Evolutionary conservation across 1,140 invertebrate genomes (phyloP).

Genomic region (Meloidogyne floridensis): DNA sequence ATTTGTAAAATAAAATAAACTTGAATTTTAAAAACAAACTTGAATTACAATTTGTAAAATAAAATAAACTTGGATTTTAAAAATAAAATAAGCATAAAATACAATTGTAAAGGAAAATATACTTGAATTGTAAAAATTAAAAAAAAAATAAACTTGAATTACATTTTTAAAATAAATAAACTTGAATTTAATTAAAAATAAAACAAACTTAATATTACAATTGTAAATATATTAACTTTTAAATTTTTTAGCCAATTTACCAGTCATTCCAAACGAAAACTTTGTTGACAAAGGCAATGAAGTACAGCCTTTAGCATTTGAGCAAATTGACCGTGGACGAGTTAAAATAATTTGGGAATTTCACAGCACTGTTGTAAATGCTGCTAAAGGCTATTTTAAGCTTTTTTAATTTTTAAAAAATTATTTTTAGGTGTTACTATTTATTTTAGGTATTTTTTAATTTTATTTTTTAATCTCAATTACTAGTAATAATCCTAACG

Average conservation of each 20-base stretch:
- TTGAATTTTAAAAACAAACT: no score
- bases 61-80: no score
- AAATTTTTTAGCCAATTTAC: constrained; percentile 17
- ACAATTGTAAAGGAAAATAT: no score
- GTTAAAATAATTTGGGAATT: constrained; percentile 53
- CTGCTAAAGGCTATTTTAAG: constrained; percentile 8
- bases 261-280: constrained; percentile 14
- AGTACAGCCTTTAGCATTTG: constrained; percentile 44
- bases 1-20: no score
- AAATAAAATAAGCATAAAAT: no score
- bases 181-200: no score
- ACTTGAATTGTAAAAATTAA: no score
- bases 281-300: constrained; percentile 39
- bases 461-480: constrained; percentile 20
- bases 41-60: no score
- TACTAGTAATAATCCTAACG: constrained; percentile 46
- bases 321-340: constrained; percentile 49
- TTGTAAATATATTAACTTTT: no score
- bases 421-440: constrained; percentile 16
- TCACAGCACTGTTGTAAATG: constrained; percentile 35
- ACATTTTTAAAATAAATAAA: no score
- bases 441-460: constrained; percentile 23
- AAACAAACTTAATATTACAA: no score
- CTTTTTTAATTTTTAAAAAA: neutral
- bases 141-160: no score